A percentile compares a stretch with the other conserved stretches of the same genome.
Conservation (phyloP, 2,888 invertebrate genomes). For the Cheilosia impressa region DNA sequence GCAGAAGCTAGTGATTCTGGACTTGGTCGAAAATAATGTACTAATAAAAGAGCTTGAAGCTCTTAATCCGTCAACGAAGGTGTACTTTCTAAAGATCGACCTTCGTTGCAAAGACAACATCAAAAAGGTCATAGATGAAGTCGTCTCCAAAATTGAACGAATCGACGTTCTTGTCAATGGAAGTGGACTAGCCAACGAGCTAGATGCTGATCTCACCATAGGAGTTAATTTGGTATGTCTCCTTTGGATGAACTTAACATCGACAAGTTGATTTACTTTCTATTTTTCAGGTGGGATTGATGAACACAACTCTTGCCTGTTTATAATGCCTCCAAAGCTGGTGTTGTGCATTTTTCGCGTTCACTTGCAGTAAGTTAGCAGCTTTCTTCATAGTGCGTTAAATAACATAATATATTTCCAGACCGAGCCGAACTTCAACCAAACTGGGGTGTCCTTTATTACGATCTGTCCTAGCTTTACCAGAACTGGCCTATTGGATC, state of each 20-base stretch:
- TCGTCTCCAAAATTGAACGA: constrained; percentile 73
- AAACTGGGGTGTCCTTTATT: constrained; percentile 78
- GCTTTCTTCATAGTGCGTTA: background rate
- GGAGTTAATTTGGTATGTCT: constrained; percentile 80
- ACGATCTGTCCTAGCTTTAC: constrained; percentile 78
- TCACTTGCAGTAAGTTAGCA: constrained; percentile 79
- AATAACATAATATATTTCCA: constrained; percentile 5
- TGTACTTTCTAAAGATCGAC: constrained; percentile 80
- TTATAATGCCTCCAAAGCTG: constrained; percentile 82
- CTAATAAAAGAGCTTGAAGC: constrained; percentile 79
- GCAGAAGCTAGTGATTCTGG: constrained; percentile 80
- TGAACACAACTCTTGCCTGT: constrained; percentile 81
- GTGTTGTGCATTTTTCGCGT: constrained; percentile 82
- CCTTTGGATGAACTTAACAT: rapidly evolving
- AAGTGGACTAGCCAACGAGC: constrained; percentile 80
- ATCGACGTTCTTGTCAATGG: constrained; percentile 70
- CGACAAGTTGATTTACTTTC: background rate
- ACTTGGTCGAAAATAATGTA: constrained; percentile 80
- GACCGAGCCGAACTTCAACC: constrained; percentile 75
- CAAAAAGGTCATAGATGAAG: constrained; percentile 77
- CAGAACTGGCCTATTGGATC: constrained; percentile 64
- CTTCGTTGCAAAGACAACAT: constrained; percentile 78
- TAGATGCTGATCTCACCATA: constrained; percentile 80
- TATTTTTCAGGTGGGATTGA: constrained; percentile 82
- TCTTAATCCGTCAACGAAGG: constrained; percentile 76